Evolutionary conservation across 2,797 vertebrate species (phyloP).

Genomic region (Leptatherina wallacei): DNA sequence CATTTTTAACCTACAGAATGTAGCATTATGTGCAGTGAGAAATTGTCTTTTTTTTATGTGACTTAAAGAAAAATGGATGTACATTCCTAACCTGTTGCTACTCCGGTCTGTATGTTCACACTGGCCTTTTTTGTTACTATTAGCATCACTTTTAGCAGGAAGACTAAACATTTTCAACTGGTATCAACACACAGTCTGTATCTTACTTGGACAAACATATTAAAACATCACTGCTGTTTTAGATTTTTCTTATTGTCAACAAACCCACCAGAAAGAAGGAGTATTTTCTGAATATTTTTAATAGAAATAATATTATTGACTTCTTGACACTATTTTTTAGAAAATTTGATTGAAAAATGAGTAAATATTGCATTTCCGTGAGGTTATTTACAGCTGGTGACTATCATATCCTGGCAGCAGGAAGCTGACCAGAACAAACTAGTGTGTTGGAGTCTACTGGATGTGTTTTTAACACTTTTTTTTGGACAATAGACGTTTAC

Average conservation of each 20-base stretch:
- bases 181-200: slow-evolving; percentile 9
- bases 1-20: slow-evolving; percentile 67
- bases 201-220: background rate
- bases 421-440: background rate
- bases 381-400: background rate
- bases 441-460: background rate
- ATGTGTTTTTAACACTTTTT: background rate
- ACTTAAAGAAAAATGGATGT: slow-evolving; percentile 51
- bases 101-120: slow-evolving; percentile 40
- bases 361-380: background rate
- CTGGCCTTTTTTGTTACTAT: slow-evolving; percentile 36
- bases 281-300: background rate
- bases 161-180: slow-evolving; percentile 19
- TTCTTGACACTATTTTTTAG: background rate
- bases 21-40: slow-evolving; percentile 25
- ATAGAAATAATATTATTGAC: background rate
- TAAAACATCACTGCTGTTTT: background rate
- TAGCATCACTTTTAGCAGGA: slow-evolving; percentile 24
- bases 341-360: background rate
- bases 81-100: slow-evolving; percentile 51
- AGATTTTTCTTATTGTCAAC: slow-evolving; percentile 10
- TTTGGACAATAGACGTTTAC: background rate
- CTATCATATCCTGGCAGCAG: background rate
- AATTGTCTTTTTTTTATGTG: slow-evolving; percentile 35
- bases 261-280: slow-evolving; percentile 10